phyloP scores from a whole-genome alignment of 2,888 invertebrate species.

The Meiosimyza platycephala region DNA sequence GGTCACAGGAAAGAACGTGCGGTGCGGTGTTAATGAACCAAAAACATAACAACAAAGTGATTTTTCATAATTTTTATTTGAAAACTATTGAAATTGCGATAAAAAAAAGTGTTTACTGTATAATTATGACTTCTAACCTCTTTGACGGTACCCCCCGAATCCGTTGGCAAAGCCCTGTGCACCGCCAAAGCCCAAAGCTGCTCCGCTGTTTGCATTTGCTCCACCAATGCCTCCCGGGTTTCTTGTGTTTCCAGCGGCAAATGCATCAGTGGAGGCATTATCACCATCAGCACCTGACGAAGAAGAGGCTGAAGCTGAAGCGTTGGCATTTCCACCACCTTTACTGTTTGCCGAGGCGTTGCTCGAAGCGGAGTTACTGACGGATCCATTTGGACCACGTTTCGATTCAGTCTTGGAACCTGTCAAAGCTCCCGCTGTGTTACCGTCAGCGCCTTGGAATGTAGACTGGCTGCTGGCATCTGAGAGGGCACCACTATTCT shows the following conservation, averaged over 20 bases:
- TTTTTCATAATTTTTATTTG: conserved; percentile 5
- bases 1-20: not conserved
- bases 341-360: conserved; percentile 54
- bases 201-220: conserved; percentile 49
- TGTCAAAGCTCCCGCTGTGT: conserved; percentile 54
- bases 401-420: conserved; percentile 54
- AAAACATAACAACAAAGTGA: not conserved
- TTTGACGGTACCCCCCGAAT: conserved; percentile 4
- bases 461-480: conserved; percentile 61
- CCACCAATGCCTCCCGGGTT: conserved; percentile 41
- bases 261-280: conserved; percentile 37
- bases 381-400: conserved; percentile 54
- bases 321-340: conserved; percentile 54
- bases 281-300: conserved; percentile 39
- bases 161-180: conserved; percentile 33
- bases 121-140: conserved; percentile 26
- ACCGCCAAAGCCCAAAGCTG: conserved; percentile 40
- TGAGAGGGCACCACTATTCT: conserved; percentile 50
- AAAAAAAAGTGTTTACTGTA: too few species aligned
- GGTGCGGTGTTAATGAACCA: not conserved
- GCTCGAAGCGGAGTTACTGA: conserved; percentile 58
- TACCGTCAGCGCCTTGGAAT: conserved; percentile 56
- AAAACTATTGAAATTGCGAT: not conserved
- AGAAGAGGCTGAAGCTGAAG: conserved; percentile 52
- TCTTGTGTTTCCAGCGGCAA: conserved; percentile 41